phyloP scores from a whole-genome alignment of 2,888 invertebrate genomes.

The Abscondita cerata region DNA sequence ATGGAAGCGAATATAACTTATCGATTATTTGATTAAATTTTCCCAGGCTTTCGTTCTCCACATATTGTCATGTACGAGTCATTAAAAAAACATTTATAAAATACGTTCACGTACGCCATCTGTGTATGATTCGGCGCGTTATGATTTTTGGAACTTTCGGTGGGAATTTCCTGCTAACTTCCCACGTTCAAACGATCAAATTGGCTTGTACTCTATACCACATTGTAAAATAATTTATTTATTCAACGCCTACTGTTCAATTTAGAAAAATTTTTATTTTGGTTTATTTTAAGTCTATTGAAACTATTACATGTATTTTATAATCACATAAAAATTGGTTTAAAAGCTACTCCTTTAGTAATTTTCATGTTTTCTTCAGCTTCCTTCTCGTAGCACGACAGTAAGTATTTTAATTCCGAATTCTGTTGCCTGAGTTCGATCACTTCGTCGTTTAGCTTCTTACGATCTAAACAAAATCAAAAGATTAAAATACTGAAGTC shows the following conservation, averaged over 20 bases:
- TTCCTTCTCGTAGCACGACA: slow-evolving; percentile 64
- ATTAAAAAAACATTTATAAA: neutral
- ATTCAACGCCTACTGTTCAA: slow-evolving; percentile 2
- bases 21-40: slow-evolving; percentile 20
- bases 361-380: slow-evolving; percentile 39
- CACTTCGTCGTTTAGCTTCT: slow-evolving; percentile 71
- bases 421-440: slow-evolving; percentile 71
- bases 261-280: too few species aligned
- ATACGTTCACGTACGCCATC: neutral
- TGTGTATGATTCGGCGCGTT: neutral
- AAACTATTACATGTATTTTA: too few species aligned
- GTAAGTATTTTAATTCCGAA: slow-evolving; percentile 69
- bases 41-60: slow-evolving; percentile 19
- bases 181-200: neutral
- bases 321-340: neutral
- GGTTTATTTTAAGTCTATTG: too few species aligned
- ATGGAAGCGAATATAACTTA: slow-evolving; percentile 10
- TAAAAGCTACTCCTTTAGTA: slow-evolving; percentile 28
- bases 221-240: slow-evolving; percentile 3
- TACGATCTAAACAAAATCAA: slow-evolving; percentile 64
- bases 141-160: neutral
- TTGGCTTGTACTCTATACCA: neutral
- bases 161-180: slow-evolving; percentile 5
- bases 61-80: slow-evolving; percentile 14
- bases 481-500: neutral